Percentiles rank a stretch among this genome's conserved stretches.
Evolutionary conservation across 2,113 vertebrate genomes (phyloP).

Genomic region (Acrocephalus arundinaceus): DNA sequence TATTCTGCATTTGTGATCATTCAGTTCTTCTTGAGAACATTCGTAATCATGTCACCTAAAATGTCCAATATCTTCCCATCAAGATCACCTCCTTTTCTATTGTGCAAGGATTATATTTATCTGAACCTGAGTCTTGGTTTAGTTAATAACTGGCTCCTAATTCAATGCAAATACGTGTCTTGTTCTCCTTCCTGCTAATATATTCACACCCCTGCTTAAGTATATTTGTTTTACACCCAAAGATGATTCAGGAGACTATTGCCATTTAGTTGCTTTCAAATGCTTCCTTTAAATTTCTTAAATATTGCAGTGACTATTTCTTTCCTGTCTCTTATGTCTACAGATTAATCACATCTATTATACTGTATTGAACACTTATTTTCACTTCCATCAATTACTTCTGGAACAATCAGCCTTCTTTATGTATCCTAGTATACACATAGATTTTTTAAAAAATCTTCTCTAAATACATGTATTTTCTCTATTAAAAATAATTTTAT

Average conservation of each 20-base stretch:
- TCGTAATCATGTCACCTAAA: rapidly evolving
- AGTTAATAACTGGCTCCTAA: neutral
- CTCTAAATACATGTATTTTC: neutral
- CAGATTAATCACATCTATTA: neutral
- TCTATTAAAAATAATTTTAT: neutral
- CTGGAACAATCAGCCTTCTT: neutral
- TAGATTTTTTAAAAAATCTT: neutral
- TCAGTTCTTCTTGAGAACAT: neutral
- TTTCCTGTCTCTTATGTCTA: neutral
- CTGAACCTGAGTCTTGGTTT: neutral
- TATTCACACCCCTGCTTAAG: neutral
- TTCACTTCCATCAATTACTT: neutral
- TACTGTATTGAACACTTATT: neutral
- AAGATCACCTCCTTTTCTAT: neutral
- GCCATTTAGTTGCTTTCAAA: neutral
- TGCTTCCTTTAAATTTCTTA: neutral
- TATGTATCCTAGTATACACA: neutral
- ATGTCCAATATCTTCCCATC: neutral
- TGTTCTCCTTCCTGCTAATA: neutral
- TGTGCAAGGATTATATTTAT: neutral
- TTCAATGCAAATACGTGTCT: neutral
- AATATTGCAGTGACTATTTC: neutral
- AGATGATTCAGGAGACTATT: neutral
- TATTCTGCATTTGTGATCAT: neutral
- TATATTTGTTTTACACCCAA: neutral